Base-by-base conservation (phyloP, 2,113 vertebrate species). In the human (Homo sapiens) region DNA sequence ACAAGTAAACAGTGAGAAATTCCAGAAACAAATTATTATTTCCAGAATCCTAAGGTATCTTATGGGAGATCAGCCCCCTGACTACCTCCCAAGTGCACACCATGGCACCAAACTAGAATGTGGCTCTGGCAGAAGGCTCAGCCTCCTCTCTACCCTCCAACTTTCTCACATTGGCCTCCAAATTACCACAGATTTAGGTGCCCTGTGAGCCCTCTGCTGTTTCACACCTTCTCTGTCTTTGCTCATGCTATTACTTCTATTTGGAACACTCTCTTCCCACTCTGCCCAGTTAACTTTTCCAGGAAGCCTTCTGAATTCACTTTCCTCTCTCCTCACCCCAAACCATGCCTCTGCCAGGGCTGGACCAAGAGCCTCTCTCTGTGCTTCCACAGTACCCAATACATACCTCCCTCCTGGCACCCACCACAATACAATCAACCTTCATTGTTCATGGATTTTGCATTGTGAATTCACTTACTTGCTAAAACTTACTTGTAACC, bases 1-100 rank as follows among this genome's bases (percentile, higher is more conserved):
- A 79, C 40, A 94, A 93, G 20, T 59, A 91, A 95, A 85, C 43
- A 97, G 76, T 68, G 18, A 87, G 38, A 95, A 85, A 95, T 64
- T 80, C 66, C 22, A 96, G 32, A 87, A 75, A 96, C 38, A 96
- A 78, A 68, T 17, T 38, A 50, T 72, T 90, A 83, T 88, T 89
- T 84, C 92, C 55, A 55, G 10, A 93, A 93, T 91, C 18, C 23
- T n/a, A 20, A 83, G 75, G 78, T 43, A 50, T 30, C 92, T 50
- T 86, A 92, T 38, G 78, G 45, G 27, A 81, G 17, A 76, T 43
- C 17, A 43, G 38, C 43, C 59, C 38, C 32, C 16, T 45, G 76
- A 87, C 17, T 20, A 57, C 52, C 52, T 48, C 70, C 88, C 32
- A 90, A 35, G 61, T 2, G 32, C 4, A 48, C 4, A 78, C 27